These are phyloP conservation scores for Sebastes hopkinsi DNA, from an alignment of 2,797 vertebrate genomes.

Conservation along the genomic window DNA sequence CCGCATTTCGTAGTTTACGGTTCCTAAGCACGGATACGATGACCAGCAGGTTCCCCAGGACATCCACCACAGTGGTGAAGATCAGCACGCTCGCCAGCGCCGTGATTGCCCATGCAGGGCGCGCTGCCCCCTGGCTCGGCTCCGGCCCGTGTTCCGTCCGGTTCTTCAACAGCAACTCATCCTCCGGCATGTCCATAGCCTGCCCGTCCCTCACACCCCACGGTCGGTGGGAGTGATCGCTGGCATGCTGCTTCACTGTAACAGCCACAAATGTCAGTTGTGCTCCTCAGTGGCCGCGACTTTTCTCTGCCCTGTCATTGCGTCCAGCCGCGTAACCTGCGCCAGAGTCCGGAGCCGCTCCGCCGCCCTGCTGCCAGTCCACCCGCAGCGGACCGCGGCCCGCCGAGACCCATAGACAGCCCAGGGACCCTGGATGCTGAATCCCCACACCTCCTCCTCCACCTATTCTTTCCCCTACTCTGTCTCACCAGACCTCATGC, in stretches of 20 bases:
- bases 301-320: neutral
- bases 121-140: slow-evolving; percentile 59
- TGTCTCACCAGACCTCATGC: neutral
- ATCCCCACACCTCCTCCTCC: neutral
- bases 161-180: slow-evolving; percentile 79
- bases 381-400: slow-evolving; percentile 8
- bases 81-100: slow-evolving; percentile 85
- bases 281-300: neutral
- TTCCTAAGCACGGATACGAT: slow-evolving; percentile 86
- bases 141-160: slow-evolving; percentile 62
- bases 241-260: slow-evolving; percentile 12
- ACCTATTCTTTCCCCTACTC: neutral
- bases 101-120: slow-evolving; percentile 82
- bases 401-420: slow-evolving; percentile 1
- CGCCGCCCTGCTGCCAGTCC: slow-evolving; percentile 5
- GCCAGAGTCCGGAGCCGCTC: neutral
- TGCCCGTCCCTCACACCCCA: neutral
- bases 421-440: neutral
- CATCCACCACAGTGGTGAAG: slow-evolving; percentile 87
- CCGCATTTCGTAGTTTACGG: slow-evolving; percentile 86
- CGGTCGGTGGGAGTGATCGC: neutral
- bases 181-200: slow-evolving; percentile 77
- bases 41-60: slow-evolving; percentile 87
- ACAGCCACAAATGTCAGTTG: neutral
- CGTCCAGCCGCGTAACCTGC: neutral